These are phyloP conservation scores for Halictus rubicundus DNA, from an alignment of 1,140 invertebrate species.

Conservation along the genomic window DNA sequence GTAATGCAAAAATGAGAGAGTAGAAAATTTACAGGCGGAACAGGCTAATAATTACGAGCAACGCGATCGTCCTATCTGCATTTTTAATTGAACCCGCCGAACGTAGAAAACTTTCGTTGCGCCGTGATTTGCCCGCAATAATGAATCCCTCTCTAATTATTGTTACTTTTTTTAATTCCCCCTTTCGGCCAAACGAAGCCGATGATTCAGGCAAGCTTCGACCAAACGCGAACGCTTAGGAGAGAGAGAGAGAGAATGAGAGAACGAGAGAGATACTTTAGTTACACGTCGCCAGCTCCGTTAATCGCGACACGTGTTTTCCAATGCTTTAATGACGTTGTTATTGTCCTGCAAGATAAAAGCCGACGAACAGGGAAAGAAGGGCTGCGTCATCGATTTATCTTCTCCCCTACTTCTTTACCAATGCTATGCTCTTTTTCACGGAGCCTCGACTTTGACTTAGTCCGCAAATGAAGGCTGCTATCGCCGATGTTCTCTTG, in stretches of 20 bases:
- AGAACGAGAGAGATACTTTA: too few relatives aligned
- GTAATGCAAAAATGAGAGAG: neutral
- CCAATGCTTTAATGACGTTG: slow-evolving; percentile 25
- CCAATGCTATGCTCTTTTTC: neutral
- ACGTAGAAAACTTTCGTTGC: too few relatives aligned
- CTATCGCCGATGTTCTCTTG: too few relatives aligned
- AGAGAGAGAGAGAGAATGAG: too few relatives aligned
- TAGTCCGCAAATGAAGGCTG: too few relatives aligned
- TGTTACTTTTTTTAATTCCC: too few relatives aligned
- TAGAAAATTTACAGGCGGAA: neutral
- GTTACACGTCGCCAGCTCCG: neutral
- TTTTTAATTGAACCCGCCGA: neutral
- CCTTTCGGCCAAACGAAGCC: neutral
- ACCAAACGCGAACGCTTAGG: neutral
- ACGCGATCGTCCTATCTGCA: neutral
- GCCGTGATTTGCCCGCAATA: neutral
- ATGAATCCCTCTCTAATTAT: neutral
- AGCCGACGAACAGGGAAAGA: neutral
- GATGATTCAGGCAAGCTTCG: neutral
- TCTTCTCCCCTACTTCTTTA: slow-evolving; percentile 24
- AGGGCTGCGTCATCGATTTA: slow-evolving; percentile 28
- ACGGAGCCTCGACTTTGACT: slow-evolving; percentile 34
- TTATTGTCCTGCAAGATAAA: slow-evolving; percentile 18
- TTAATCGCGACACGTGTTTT: slow-evolving; percentile 35
- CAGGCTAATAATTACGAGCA: neutral